A percentile compares a stretch with the other conserved stretches of the same genome.
Conservation (phyloP, 2,797 vertebrate genomes). For the Gobio occitaniae region DNA sequence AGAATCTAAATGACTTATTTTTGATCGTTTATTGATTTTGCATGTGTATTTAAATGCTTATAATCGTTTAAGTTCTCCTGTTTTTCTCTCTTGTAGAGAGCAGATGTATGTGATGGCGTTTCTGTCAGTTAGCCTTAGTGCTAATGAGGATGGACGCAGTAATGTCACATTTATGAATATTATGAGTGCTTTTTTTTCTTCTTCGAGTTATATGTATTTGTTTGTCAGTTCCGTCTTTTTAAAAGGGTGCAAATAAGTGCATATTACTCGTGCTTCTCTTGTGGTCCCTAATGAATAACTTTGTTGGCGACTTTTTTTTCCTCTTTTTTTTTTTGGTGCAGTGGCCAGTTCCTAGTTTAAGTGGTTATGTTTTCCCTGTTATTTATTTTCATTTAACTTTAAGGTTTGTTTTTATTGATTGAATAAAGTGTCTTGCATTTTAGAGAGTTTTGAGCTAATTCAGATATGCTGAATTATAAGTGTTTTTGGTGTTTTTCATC, state of each 20-base stretch:
- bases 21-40: not conserved
- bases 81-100: not conserved
- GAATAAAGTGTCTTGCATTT: not conserved
- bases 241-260: not conserved
- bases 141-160: conserved; percentile 21
- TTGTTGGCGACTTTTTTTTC: not conserved
- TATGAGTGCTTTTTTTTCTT: not conserved
- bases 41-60: not conserved
- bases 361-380: not conserved
- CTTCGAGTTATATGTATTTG: not conserved
- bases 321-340: not conserved
- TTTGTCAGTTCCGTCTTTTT: not conserved
- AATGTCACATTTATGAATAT: not conserved
- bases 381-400: not conserved
- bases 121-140: conserved; percentile 43
- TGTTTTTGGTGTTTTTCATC: not conserved
- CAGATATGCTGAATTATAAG: not conserved
- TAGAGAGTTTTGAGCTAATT: not conserved
- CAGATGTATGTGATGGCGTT: conserved; percentile 24
- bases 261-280: not conserved
- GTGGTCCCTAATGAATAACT: conserved; percentile 1
- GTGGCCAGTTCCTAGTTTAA: not conserved
- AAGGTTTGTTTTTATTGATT: not conserved
- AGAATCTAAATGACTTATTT: not conserved
- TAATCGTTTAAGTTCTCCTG: not conserved